phyloP scores from a whole-genome alignment of 2,113 vertebrate species.

The Laticauda laticaudata region DNA sequence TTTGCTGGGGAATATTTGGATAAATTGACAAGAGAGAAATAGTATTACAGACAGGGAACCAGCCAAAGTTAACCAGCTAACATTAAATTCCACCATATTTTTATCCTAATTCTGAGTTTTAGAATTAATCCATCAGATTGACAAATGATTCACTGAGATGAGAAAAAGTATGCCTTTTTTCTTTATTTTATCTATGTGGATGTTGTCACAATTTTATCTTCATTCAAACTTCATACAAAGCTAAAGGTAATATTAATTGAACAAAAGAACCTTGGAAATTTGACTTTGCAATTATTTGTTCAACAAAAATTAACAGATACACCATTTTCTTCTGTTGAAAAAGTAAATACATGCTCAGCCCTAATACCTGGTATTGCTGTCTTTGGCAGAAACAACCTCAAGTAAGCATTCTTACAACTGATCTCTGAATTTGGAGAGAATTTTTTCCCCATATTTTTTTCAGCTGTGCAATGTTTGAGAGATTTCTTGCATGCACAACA shows the following conservation, averaged over 20 bases:
- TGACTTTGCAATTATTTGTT: not conserved
- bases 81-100: not conserved
- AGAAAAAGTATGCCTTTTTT: slow-evolving; percentile 10
- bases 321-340: not conserved
- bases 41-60: not conserved
- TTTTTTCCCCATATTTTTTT: not conserved
- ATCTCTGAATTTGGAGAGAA: not conserved
- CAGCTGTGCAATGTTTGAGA: not conserved
- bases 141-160: slow-evolving; percentile 27
- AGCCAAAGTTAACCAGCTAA: not conserved
- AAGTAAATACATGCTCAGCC: not conserved
- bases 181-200: not conserved
- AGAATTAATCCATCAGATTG: slow-evolving; percentile 52
- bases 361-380: not conserved
- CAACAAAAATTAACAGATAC: not conserved
- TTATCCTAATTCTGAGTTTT: slow-evolving; percentile 56
- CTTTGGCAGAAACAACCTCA: not conserved
- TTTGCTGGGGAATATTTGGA: not conserved
- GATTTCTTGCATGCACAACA: not conserved
- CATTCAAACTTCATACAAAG: not conserved
- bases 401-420: not conserved
- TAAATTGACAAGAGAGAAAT: not conserved
- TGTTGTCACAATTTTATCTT: not conserved
- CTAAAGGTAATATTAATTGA: not conserved
- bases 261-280: not conserved